Evolutionary conservation across 2,797 vertebrate genomes (phyloP), one percentile per base, ranked within the genome.

Genomic region (Aphelocoma californica): DNA sequence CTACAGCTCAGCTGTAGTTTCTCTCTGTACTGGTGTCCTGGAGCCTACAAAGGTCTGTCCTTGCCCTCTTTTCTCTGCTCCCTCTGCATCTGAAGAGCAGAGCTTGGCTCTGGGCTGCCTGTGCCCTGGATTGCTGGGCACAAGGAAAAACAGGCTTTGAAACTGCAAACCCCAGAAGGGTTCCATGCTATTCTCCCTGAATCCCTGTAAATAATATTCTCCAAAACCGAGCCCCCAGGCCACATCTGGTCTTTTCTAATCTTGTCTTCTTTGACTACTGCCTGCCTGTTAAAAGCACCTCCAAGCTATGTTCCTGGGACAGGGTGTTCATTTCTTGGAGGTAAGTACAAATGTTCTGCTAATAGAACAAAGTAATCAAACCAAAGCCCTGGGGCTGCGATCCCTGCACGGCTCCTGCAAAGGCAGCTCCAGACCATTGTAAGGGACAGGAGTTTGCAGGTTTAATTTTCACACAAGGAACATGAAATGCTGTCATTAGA

Each of bases 341-440:
- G 24, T 14, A 70, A 70, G 38, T 32, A 78, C 57, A 56, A 92
- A 90, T 38, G 53, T 57, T 88, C 47, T 79, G 61, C 70, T 93
- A 79, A 78, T 23, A 62, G 69, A 95, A 66, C 65, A 75, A 66
- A 91, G 40, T 29, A 50, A 94, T 93, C 57, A 88, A 94, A 86
- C 44, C 71, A 31, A 72, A 80, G 47, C 73, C 77, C 83, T 24
- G 42, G 66, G 81, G 77, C 79, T 69, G 40, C 24, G 71, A 85
- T 54, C 75, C 53, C 81, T 50, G 18, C 28, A 14, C 3, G 10
- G 48, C 38, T 94, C 74, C 79, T 88, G 28, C 62, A 85, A 24
- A 81, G 89, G 69, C 81, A 92, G 75, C 71, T 86, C 60, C 48
- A 40, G 40, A 18, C 28, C 50, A 12, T 3, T 66, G 66, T 18